Evolutionary conservation across 2,113 vertebrate species (phyloP).

Genomic region (Barnardius zonarius): DNA sequence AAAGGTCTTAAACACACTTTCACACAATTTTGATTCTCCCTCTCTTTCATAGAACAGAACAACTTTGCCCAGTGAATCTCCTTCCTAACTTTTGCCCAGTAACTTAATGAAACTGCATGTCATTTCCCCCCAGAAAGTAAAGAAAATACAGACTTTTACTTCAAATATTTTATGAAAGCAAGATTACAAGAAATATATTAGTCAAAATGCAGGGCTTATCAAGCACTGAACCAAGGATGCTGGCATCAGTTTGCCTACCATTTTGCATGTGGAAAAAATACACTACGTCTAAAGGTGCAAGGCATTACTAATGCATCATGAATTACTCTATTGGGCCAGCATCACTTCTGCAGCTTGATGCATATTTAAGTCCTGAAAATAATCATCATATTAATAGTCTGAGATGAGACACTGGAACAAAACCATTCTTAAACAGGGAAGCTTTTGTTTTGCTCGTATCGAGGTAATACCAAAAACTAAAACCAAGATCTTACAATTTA

Average conservation of each 20-base stretch:
- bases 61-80: background rate
- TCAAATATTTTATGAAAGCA: slow-evolving; percentile 69
- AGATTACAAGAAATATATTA: slow-evolving; percentile 62
- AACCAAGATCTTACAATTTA: slow-evolving; percentile 49
- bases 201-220: slow-evolving; percentile 55
- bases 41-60: background rate
- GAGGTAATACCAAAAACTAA: slow-evolving; percentile 65
- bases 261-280: slow-evolving; percentile 45
- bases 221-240: slow-evolving; percentile 59
- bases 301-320: slow-evolving; percentile 40
- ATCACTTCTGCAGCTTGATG: slow-evolving; percentile 66
- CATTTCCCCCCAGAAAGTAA: slow-evolving; percentile 43
- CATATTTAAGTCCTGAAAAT: slow-evolving; percentile 53
- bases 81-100: background rate
- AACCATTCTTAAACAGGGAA: slow-evolving; percentile 59
- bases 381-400: slow-evolving; percentile 29
- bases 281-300: slow-evolving; percentile 38
- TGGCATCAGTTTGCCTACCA: slow-evolving; percentile 59
- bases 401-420: slow-evolving; percentile 77
- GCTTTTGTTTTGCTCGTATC: slow-evolving; percentile 35
- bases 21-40: background rate
- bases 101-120: background rate
- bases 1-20: slow-evolving; percentile 21
- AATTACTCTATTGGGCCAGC: slow-evolving; percentile 60
- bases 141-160: slow-evolving; percentile 68